Conservation (phyloP, 1,140 invertebrate genomes). For the Diachasma alloeum region DNA sequence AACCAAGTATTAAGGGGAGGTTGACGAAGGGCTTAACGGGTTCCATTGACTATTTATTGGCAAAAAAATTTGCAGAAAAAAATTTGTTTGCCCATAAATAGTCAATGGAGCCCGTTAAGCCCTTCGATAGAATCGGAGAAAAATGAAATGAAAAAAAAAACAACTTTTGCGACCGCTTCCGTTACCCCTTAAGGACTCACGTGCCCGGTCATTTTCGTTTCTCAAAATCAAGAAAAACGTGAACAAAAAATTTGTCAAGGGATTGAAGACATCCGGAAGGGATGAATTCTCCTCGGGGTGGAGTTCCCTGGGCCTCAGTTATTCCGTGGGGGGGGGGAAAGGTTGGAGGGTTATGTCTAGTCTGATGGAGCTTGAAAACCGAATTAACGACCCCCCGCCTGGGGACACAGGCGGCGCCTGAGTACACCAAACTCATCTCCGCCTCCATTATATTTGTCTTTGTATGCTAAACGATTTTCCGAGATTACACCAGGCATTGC, state of each 20-base stretch:
- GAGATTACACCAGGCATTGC: background rate
- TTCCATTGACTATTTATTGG: no score
- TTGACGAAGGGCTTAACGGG: no score
- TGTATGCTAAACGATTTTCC: background rate
- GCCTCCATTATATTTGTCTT: constrained; percentile 9
- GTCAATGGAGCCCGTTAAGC: no score
- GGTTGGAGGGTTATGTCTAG: background rate
- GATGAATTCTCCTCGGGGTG: background rate
- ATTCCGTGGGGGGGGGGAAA: background rate
- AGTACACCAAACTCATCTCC: constrained; percentile 7
- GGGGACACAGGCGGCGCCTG: background rate
- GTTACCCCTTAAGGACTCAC: no score
- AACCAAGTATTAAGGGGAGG: no score
- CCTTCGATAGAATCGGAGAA: no score
- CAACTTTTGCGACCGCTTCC: no score
- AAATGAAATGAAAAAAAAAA: no score
- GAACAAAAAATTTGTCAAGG: background rate
- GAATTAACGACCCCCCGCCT: background rate
- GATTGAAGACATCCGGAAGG: background rate
- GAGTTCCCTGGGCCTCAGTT: background rate
- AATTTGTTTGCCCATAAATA: no score
- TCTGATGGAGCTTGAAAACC: constrained; percentile 2
- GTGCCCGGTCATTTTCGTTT: no score
- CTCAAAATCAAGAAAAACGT: background rate
- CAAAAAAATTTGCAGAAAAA: no score